A percentile compares a stretch with the other conserved stretches of the same genome.
Conservation (phyloP, 2,888 invertebrate species). For the Ectemnius lituratus region DNA sequence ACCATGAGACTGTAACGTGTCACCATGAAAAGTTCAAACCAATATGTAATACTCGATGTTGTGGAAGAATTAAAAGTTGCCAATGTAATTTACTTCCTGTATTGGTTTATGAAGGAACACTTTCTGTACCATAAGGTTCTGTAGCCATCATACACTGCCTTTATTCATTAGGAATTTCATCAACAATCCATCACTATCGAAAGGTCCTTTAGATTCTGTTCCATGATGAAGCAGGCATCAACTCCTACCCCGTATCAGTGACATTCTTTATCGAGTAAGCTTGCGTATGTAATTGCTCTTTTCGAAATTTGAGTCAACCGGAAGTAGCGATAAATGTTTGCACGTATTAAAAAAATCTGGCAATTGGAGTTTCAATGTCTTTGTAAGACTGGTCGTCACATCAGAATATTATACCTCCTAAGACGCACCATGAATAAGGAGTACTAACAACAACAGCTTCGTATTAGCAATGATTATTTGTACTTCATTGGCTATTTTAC, state of each 20-base stretch:
- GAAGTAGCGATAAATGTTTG: conserved; percentile 5
- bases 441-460: conserved; percentile 55
- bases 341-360: conserved; percentile 15
- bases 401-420: conserved; percentile 43
- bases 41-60: conserved; percentile 20
- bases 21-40: conserved; percentile 18
- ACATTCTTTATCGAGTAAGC: conserved; percentile 20
- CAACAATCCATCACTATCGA: no score
- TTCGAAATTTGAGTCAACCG: conserved; percentile 24
- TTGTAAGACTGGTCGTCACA: conserved; percentile 42
- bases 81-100: conserved; percentile 17
- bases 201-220: not conserved
- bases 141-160: conserved; percentile 38
- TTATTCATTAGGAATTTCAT: conserved; percentile 30
- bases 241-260: conserved; percentile 9
- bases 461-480: conserved; percentile 59
- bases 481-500: conserved; percentile 61
- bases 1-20: conserved; percentile 17
- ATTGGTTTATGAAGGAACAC: conserved; percentile 16
- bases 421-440: conserved; percentile 49
- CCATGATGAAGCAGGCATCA: conserved; percentile 1
- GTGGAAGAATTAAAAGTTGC: conserved; percentile 15
- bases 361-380: conserved; percentile 25
- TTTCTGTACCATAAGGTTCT: not conserved
- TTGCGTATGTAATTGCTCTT: conserved; percentile 22